Percentiles rank a stretch among this genome's conserved stretches.
Conservation (phyloP, 2,113 vertebrate genomes). For the Hassar affinis region DNA sequence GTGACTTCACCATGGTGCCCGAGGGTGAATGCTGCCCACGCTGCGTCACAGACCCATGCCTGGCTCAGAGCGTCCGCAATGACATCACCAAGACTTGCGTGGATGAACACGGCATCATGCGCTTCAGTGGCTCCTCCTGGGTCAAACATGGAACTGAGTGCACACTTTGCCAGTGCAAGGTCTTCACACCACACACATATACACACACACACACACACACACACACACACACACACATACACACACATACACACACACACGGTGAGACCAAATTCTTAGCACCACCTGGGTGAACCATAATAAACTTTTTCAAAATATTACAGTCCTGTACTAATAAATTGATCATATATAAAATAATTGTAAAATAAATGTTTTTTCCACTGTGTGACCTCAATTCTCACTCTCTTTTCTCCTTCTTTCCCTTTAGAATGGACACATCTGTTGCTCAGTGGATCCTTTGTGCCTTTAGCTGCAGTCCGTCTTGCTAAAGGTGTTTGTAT, state of each 20-base stretch:
- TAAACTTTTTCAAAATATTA: neutral
- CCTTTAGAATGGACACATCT: conserved; percentile 92
- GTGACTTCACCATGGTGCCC: conserved; percentile 89
- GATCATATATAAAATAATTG: neutral
- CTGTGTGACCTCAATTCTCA: neutral
- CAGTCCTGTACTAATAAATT: neutral
- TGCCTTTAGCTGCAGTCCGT: conserved; percentile 92
- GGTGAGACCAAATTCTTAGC: neutral
- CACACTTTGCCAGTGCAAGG: conserved; percentile 95
- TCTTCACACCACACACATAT: conserved; percentile 41
- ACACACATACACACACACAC: neutral
- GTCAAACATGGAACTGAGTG: conserved; percentile 96
- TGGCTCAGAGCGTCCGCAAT: conserved; percentile 88
- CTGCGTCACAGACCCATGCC: conserved; percentile 92
- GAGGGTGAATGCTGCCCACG: conserved; percentile 92
- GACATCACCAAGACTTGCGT: conserved; percentile 97
- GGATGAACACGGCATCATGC: conserved; percentile 87
- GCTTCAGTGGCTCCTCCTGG: conserved; percentile 96
- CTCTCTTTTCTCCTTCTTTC: conserved; percentile 40
- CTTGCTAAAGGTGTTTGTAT: conserved; percentile 70
- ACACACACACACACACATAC: neutral
- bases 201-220: neutral
- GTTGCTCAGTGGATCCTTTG: conserved; percentile 98
- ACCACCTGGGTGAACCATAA: neutral
- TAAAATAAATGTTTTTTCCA: neutral